Evolutionary conservation across 2,113 vertebrate genomes (phyloP).

Genomic region (Ctenomys sociabilis): DNA sequence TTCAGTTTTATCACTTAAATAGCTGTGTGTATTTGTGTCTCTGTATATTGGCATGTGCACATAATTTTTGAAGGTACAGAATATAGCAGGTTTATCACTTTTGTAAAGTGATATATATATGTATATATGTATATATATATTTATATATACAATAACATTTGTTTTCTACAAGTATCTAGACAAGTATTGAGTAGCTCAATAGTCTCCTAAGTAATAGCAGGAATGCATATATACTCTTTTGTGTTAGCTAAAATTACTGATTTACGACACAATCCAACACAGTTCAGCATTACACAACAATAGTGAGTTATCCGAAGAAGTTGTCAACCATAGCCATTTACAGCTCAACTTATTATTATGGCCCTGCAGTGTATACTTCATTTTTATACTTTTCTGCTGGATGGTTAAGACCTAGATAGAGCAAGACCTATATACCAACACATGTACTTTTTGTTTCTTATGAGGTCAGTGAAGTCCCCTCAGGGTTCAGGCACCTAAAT

Average conservation of each 20-base stretch:
- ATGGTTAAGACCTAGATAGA: too few species aligned
- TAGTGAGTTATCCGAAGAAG: too few species aligned
- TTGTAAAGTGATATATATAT: neutral
- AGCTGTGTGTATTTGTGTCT: neutral
- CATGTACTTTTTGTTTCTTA: too few species aligned
- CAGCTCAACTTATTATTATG: too few species aligned
- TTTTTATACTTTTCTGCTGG: too few species aligned
- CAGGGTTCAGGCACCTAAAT: too few species aligned
- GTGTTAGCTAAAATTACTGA: neutral
- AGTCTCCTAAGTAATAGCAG: neutral
- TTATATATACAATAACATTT: neutral
- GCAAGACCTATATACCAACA: too few species aligned
- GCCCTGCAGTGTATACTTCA: too few species aligned
- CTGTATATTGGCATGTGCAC: neutral
- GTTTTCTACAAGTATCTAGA: neutral
- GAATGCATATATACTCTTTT: neutral
- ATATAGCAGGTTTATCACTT: neutral
- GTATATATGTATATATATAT: neutral
- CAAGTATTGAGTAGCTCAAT: neutral
- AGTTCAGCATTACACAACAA: too few species aligned
- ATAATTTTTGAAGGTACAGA: neutral
- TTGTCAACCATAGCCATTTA: too few species aligned
- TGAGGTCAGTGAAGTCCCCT: too few species aligned
- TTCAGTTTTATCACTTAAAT: neutral
- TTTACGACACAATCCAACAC: too few species aligned